A percentile compares a stretch with the other conserved stretches of the same genome.
Evolutionary conservation across 2,113 vertebrate genomes (phyloP).

Genomic region (Campylomormyrus tamandua): DNA sequence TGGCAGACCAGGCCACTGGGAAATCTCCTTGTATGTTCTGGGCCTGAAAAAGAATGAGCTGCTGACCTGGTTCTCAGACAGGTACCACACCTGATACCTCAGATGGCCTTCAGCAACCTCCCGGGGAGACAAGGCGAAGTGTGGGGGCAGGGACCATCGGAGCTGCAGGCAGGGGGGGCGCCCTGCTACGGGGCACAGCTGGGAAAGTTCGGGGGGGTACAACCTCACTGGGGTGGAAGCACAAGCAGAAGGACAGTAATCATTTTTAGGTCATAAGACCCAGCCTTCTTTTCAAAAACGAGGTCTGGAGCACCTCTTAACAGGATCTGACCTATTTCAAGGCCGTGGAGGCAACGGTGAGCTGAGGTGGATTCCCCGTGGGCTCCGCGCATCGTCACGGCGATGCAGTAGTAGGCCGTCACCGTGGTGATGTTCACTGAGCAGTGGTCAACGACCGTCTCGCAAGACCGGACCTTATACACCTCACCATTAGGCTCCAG

Average conservation of each 20-base stretch:
- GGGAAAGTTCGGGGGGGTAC: slow-evolving; percentile 62
- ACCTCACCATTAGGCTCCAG: not conserved
- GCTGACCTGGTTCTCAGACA: slow-evolving; percentile 36
- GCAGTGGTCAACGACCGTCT: slow-evolving; percentile 37
- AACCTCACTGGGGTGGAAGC: slow-evolving; percentile 57
- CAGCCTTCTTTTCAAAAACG: not conserved
- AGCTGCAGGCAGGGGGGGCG: slow-evolving; percentile 65
- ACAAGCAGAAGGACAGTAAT: not conserved
- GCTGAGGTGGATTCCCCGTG: not conserved
- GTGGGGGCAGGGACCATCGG: slow-evolving; percentile 51
- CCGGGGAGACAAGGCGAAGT: slow-evolving; percentile 26
- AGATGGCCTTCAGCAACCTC: slow-evolving; percentile 37
- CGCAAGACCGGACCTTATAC: slow-evolving; percentile 28
- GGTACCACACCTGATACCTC: slow-evolving; percentile 43
- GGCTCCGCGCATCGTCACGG: slow-evolving; percentile 22
- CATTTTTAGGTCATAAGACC: not conserved
- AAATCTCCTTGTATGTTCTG: not conserved
- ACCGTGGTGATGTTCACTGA: slow-evolving; percentile 15
- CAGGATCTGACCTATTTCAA: slow-evolving; percentile 33
- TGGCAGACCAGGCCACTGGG: not conserved
- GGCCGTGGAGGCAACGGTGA: slow-evolving; percentile 39
- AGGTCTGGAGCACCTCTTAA: not conserved
- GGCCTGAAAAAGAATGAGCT: not conserved
- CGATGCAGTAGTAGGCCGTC: slow-evolving; percentile 37
- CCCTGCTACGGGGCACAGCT: slow-evolving; percentile 48